Conservation (phyloP, 1,140 invertebrate genomes). For the Steinernema khuongi region DNA sequence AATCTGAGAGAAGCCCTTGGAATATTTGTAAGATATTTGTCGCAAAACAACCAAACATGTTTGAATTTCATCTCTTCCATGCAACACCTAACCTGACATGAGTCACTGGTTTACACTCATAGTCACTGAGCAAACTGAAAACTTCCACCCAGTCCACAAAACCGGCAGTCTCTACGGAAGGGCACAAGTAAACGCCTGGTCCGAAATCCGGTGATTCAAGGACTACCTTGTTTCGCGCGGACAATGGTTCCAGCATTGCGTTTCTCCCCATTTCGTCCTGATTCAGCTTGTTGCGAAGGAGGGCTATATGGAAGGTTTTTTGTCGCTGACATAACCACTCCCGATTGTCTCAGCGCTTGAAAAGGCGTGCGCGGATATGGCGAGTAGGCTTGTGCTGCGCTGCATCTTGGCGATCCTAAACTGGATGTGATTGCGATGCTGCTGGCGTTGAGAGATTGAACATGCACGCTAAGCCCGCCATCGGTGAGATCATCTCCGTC, state of each 20-base stretch:
- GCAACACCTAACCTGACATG: no score
- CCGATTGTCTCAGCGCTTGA: background rate
- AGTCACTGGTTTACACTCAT: no score
- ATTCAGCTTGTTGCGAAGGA: slow-evolving; percentile 8
- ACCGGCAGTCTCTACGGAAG: no score
- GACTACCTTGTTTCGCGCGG: background rate
- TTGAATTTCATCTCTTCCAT: no score
- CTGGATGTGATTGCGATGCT: slow-evolving; percentile 14
- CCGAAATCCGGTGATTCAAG: background rate
- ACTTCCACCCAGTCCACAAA: no score
- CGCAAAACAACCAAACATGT: no score
- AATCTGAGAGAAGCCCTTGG: no score
- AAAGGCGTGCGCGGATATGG: background rate
- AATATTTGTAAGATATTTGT: no score
- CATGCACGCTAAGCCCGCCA: slow-evolving; percentile 4
- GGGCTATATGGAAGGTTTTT: slow-evolving; percentile 13
- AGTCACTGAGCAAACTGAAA: no score
- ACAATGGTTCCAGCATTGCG: background rate
- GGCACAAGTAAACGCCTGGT: no score
- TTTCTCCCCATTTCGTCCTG: background rate
- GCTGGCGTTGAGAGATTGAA: background rate
- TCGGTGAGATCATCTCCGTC: slow-evolving; percentile 15
- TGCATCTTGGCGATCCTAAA: slow-evolving; percentile 3
- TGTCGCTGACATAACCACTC: slow-evolving; percentile 16
- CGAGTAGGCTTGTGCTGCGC: slow-evolving; percentile 14